Base-by-base conservation (phyloP, 2,113 vertebrate genomes). In the Pomatorhinus ruficollis region DNA sequence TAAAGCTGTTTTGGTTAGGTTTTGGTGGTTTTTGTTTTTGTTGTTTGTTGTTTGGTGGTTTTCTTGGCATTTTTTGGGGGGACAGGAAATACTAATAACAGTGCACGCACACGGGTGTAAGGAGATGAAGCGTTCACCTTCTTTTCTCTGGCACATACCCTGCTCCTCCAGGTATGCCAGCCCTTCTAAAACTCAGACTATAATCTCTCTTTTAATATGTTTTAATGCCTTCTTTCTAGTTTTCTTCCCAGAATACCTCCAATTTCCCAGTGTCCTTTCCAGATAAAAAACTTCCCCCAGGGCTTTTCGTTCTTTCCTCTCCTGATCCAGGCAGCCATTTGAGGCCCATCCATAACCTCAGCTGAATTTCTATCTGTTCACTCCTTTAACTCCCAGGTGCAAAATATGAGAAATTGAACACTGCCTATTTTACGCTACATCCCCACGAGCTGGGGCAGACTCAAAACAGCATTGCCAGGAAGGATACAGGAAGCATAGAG, bases 281-380 rank as follows among this genome's bases (percentile, higher is more conserved):
- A 71, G 65, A 6, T 53, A 53, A 70, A 65, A 64, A 79, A 68
- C 8, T 23, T 50, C 6, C 5, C 61, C 27, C 5, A 16, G 37
- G 25, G 47, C 25, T 87, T 63, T 70, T 66, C 18, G 76, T 27
- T 72, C 42, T 49, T 39, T 49, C 37, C 3, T 17, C 8, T 57
- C 25, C 20, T 66, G 50, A 59, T 8, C 18, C 4, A 33, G 23
- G 49, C 37, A 93, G 61, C 31, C 64, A 47, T 39, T 40, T 0
- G 0, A 68, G 44, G 40, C 47, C 45, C 4, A 1, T 76, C 56
- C 1, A 2, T 37, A 91, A 68, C 15, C 1, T 1, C 37, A 44
- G 3, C 15, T 69, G 49, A 37, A 12, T 49, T 91, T 77, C 63
- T 60, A 18, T 9, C 24, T 78, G 31, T 35, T 87, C 8, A 2